Evolutionary conservation across 2,113 vertebrate species (phyloP).

Genomic region (Hyperopisus bebe): DNA sequence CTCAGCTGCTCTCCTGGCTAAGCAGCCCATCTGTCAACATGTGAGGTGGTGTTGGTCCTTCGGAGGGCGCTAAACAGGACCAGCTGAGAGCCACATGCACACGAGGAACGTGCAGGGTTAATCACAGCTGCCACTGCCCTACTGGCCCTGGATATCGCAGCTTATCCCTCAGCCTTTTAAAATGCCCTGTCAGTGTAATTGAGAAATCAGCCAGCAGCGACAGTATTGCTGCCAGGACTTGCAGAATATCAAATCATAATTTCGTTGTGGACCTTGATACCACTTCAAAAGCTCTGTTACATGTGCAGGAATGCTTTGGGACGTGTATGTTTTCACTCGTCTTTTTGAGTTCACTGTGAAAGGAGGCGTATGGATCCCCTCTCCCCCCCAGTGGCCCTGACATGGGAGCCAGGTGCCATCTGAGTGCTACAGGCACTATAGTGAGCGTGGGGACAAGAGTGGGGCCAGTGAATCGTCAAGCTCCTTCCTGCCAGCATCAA

Average conservation of each 20-base stretch:
- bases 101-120: conserved; percentile 33
- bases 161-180: conserved; percentile 7
- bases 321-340: conserved; percentile 25
- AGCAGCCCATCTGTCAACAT: neutral
- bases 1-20: neutral
- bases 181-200: conserved; percentile 41
- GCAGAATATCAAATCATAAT: conserved; percentile 44
- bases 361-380: neutral
- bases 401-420: neutral
- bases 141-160: conserved; percentile 32
- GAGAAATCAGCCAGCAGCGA: conserved; percentile 43
- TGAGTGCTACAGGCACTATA: neutral
- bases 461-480: too few species aligned
- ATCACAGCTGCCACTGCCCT: conserved; percentile 22
- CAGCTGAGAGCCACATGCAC: conserved; percentile 62
- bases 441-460: neutral
- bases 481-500: too few species aligned
- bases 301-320: conserved; percentile 36
- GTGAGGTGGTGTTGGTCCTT: neutral
- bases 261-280: conserved; percentile 31
- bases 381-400: neutral
- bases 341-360: conserved; percentile 19
- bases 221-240: conserved; percentile 36
- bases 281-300: conserved; percentile 39
- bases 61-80: neutral